Base-by-base conservation (phyloP, 2,113 vertebrate species). In the Erythrocercus mccallii region DNA sequence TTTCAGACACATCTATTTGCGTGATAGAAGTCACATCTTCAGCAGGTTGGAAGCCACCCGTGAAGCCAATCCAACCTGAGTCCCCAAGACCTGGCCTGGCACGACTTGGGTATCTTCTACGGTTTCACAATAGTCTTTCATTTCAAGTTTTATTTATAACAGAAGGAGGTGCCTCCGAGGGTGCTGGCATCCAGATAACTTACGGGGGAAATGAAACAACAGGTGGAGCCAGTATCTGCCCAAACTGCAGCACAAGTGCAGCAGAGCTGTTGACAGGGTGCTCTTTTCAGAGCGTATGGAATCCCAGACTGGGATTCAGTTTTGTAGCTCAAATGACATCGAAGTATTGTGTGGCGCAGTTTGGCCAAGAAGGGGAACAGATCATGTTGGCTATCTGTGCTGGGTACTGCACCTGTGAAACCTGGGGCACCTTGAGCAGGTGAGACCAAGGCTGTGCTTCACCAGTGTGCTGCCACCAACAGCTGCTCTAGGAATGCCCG, bases 91-190 rank as follows among this genome's bases (percentile, higher is more conserved):
- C 28, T 48, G 35, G 14, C 65, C 54, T 25, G 69, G n/a, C 83
- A 81, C 20, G 48, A 94, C 90, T 68, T 82, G 14, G 74, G n/a
- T 89, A 28, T 15, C 35, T 64, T 81, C 33, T 81, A 40, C 14
- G 24, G n/a, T 76, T 71, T 78, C 42, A 70, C 30, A 81, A 37
- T 71, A 80, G 56, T 78, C 38, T 94, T 95, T 85, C 28, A 90
- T 82, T 87, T 90, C 58, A 64, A 71, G 81, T 86, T 94, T 80
- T 79, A 73, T 85, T 92, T 96, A 45, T 76, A 94, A 86, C 62
- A 85, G 22, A 44, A 90, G 38, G 61, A 88, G 80, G 31, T 94
- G 25, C 64, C 54, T 88, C 65, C 72, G 84, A 93, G 51, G 10
- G 31, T 91, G n/a, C 24, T 79, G 73, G 33, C 14, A 35, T 66